phyloP scores from a whole-genome alignment of 2,888 invertebrate species.

The Cryptocephalus primarius region DNA sequence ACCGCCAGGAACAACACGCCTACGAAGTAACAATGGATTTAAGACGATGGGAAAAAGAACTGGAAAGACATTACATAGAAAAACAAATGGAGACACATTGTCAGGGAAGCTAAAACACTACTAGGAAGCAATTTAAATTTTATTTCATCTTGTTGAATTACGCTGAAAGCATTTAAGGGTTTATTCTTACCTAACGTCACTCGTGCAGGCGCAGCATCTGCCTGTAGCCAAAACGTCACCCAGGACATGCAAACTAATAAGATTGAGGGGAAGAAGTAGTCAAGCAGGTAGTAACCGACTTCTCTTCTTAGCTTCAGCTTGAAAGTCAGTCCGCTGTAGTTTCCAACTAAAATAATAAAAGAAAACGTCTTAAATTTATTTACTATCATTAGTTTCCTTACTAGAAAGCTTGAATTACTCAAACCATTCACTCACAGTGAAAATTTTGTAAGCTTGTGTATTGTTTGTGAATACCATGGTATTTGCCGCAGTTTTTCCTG shows the following conservation, averaged over 20 bases:
- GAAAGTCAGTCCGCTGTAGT: slow-evolving; percentile 70
- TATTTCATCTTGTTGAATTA: no score
- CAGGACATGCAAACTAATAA: slow-evolving; percentile 77
- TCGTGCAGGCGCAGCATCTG: slow-evolving; percentile 74
- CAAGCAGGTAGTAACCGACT: slow-evolving; percentile 80
- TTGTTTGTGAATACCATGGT: no score
- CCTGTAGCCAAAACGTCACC: slow-evolving; percentile 85
- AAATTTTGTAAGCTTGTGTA: no score
- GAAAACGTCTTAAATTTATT: slow-evolving; percentile 3
- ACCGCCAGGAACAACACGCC: not conserved
- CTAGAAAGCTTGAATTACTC: no score
- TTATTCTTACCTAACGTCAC: slow-evolving; percentile 57
- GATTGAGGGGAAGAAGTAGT: slow-evolving; percentile 80
- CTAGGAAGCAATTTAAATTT: no score
- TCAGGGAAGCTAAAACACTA: no score
- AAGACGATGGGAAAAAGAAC: no score
- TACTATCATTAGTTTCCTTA: no score
- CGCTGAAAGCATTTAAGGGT: not conserved
- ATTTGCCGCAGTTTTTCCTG: no score
- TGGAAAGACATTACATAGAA: no score
- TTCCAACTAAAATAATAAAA: slow-evolving; percentile 53
- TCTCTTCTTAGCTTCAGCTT: slow-evolving; percentile 69
- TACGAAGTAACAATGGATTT: not conserved
- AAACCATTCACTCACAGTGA: no score
- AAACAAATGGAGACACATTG: no score